A percentile compares a stretch with the other conserved stretches of the same genome.
Conservation (phyloP, 30 jellyfish, hydroid and myxozoan species). For the Haliclystus octoradiatus region DNA sequence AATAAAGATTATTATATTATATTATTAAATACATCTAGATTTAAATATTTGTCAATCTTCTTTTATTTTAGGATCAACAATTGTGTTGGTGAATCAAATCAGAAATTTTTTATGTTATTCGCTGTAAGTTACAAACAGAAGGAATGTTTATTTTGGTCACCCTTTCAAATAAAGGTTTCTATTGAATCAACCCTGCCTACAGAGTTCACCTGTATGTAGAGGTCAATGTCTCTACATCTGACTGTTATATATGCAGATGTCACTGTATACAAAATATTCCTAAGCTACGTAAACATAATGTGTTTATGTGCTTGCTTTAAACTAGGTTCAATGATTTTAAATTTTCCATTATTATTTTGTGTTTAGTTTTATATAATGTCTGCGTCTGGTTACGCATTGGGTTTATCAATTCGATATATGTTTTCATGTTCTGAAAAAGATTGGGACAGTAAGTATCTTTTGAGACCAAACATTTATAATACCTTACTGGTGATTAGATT, state of each 20-base stretch:
- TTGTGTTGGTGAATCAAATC: constrained; percentile 95
- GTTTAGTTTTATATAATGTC: constrained; percentile 74
- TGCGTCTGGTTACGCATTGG: constrained; percentile 71
- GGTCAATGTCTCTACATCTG: too few relatives aligned
- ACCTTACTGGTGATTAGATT: too few relatives aligned
- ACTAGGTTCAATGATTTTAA: too few relatives aligned
- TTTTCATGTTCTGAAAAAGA: constrained; percentile 84
- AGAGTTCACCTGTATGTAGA: too few relatives aligned
- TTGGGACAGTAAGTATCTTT: constrained; percentile 65
- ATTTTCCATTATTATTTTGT: neutral
- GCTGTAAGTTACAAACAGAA: constrained; percentile 38
- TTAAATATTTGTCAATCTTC: neutral
- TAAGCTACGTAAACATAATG: too few relatives aligned
- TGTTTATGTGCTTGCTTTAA: too few relatives aligned
- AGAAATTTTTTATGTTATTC: constrained; percentile 73
- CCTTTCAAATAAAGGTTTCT: too few relatives aligned
- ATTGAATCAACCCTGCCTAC: too few relatives aligned
- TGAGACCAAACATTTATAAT: neutral
- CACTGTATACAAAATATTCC: too few relatives aligned
- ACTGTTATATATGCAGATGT: too few relatives aligned
- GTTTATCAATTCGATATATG: constrained; percentile 51
- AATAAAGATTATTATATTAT: too few relatives aligned
- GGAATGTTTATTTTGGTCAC: too few relatives aligned
- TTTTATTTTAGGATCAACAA: constrained; percentile 65
- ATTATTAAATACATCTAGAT: neutral